Evolutionary conservation across 2,888 invertebrate genomes (phyloP).

Genomic region (Watsonalla cultraria): DNA sequence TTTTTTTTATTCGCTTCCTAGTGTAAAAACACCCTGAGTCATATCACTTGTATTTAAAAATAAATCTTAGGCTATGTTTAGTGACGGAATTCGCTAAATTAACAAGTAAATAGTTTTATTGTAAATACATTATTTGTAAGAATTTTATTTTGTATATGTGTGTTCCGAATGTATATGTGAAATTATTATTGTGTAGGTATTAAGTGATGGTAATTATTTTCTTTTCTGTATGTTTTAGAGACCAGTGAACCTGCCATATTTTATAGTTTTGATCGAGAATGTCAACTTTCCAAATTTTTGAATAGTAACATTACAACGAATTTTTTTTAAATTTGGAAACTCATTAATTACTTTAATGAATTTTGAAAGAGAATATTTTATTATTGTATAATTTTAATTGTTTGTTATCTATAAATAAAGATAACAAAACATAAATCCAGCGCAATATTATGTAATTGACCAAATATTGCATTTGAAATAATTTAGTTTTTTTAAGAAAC

Average conservation of each 20-base stretch:
- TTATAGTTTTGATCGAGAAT: slow-evolving; percentile 7
- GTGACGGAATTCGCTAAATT: slow-evolving; percentile 45
- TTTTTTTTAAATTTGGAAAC: no score
- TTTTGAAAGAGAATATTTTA: no score
- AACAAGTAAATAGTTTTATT: slow-evolving; percentile 41
- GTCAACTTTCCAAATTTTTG: slow-evolving; percentile 5
- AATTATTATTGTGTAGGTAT: slow-evolving; percentile 46
- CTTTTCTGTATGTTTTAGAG: slow-evolving; percentile 23
- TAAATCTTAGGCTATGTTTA: slow-evolving; percentile 55
- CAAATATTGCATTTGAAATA: no score
- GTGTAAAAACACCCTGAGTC: slow-evolving; percentile 61
- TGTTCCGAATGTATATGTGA: slow-evolving; percentile 69
- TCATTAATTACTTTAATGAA: no score
- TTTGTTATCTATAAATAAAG: no score
- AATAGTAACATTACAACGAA: no score
- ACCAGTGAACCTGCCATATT: slow-evolving; percentile 1
- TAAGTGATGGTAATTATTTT: slow-evolving; percentile 25
- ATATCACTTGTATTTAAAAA: slow-evolving; percentile 63
- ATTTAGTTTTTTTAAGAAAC: no score
- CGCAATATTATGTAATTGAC: no score
- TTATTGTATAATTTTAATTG: no score
- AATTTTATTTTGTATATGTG: slow-evolving; percentile 67
- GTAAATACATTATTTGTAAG: slow-evolving; percentile 36
- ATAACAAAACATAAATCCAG: no score
- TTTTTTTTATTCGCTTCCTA: slow-evolving; percentile 31